Evolutionary conservation across 2,888 invertebrate genomes (phyloP), one percentile per base, ranked within the genome.

Genomic region (Kryphioiulus occultus): DNA sequence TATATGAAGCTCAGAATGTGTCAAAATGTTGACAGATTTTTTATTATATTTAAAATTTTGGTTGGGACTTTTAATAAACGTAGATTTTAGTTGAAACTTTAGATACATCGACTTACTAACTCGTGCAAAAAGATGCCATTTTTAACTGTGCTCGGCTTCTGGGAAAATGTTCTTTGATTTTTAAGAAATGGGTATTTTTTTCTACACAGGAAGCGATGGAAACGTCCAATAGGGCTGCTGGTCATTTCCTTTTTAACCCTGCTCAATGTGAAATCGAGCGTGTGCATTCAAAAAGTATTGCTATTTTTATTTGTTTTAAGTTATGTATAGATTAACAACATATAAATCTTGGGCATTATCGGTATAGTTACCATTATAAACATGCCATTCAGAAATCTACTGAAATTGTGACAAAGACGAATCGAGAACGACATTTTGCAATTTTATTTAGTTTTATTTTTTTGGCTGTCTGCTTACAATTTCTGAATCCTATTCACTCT

Each of bases 171-270:
- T 47, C 47, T 47, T 59, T 84, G n/a, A 84, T n/a, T 84, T 35
- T 84, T 42, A n/a, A 39, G 84, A 84, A 84, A 39, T 32, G n/a
- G 84, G 84, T 39, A 32, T 84, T 84, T 84, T 35, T 39, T 68
- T 68, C 59, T 68, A 68, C 59, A 68, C 59, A 68, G 59, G 59
- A 68, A 68, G 12, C 59, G 59, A 68, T 68, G 59, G 59, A 68
- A 68, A 68, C 59, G 59, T 68, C 59, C 59, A 68, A 68, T 68
- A 68, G 59, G 22, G 22, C 59, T 68, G 59, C 59, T 26, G 59
- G 22, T 68, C 59, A 68, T 68, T 68, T 68, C 22, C 59, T 68
- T 68, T 68, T 68, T 68, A 68, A 68, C 59, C 59, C 59, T 19
- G 59, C 22, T 68, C 59, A 68, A 68, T 68, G 59, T 26, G 59